Evolutionary conservation across 2,797 vertebrate species (phyloP).

Genomic region (Gymnodraco acuticeps): DNA sequence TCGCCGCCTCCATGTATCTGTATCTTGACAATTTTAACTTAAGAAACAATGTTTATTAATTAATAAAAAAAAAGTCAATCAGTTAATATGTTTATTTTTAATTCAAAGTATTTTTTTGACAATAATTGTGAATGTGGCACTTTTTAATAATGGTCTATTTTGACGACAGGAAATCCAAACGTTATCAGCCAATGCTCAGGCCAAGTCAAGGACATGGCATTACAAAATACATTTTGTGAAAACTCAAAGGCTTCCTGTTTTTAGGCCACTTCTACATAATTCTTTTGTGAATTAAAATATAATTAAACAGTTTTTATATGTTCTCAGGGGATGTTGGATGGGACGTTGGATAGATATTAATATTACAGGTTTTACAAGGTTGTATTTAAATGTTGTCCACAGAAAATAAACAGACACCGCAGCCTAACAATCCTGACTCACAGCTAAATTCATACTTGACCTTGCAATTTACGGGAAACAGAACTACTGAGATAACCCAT

Average conservation of each 20-base stretch:
- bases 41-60: neutral
- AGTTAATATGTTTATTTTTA: too few relatives aligned
- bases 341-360: neutral
- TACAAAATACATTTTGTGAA: neutral
- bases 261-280: neutral
- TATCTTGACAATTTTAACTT: neutral
- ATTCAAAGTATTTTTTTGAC: too few relatives aligned
- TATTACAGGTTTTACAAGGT: neutral
- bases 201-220: neutral
- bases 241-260: neutral
- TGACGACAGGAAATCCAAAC: neutral
- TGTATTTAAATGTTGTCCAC: neutral
- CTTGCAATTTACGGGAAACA: constrained; percentile 8
- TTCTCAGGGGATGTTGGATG: neutral
- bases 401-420: constrained; percentile 1
- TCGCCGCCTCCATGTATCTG: neutral
- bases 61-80: neutral
- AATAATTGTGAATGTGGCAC: too few relatives aligned
- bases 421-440: neutral
- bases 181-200: neutral
- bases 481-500: constrained; percentile 2
- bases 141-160: too few relatives aligned
- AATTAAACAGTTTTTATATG: neutral
- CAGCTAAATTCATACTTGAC: constrained; percentile 12
- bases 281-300: neutral